Conservation (phyloP, 2,797 vertebrate genomes). For the Protosalanx chinensis region DNA sequence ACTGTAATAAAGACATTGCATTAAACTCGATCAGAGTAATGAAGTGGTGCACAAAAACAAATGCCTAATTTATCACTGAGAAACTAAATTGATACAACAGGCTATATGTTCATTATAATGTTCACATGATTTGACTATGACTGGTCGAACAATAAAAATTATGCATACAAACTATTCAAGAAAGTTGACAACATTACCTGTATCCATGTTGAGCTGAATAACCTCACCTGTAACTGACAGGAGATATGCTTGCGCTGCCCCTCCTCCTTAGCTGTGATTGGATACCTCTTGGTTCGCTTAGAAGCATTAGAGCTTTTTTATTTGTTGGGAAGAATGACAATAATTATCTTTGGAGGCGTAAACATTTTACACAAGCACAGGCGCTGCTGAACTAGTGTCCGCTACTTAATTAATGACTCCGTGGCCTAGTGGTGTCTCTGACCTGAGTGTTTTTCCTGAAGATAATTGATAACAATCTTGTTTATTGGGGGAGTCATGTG, state of each 20-base stretch:
- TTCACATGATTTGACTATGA: conserved; percentile 1
- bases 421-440: neutral
- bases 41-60: neutral
- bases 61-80: too few relatives aligned
- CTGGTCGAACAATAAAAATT: neutral
- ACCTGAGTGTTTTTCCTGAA: too few relatives aligned
- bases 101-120: neutral
- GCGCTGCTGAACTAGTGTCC: conserved; percentile 9
- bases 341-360: conserved; percentile 56
- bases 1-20: too few relatives aligned
- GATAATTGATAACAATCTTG: too few relatives aligned
- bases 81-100: neutral
- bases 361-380: conserved; percentile 55
- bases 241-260: conserved; percentile 37
- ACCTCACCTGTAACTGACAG: conserved; percentile 45
- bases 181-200: conserved; percentile 58
- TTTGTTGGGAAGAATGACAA: conserved; percentile 54
- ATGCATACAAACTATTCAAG: conserved; percentile 18
- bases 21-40: conserved; percentile 2
- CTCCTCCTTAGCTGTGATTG: conserved; percentile 50
- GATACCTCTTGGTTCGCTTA: conserved; percentile 45
- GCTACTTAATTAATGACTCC: conserved; percentile 12
- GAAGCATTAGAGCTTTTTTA: conserved; percentile 48
- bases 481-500: too few relatives aligned
- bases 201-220: conserved; percentile 53